Evolutionary conservation across 2,113 vertebrate species (phyloP).

Genomic region (Struthidea cinerea): DNA sequence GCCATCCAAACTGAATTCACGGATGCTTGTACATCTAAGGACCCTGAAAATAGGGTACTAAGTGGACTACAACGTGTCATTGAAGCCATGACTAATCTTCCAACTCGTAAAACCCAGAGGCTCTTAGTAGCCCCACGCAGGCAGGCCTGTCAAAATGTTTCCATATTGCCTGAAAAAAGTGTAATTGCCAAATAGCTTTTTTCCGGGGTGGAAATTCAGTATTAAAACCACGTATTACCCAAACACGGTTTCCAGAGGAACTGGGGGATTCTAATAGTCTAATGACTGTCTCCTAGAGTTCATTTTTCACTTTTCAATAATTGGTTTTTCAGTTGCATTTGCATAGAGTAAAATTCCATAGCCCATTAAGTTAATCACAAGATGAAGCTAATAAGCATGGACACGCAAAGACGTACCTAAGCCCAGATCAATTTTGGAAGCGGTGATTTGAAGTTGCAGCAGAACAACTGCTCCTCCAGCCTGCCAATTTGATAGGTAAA

Average conservation of each 20-base stretch:
- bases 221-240: slow-evolving; percentile 52
- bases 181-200: background rate
- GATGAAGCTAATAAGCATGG: slow-evolving; percentile 65
- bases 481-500: slow-evolving; percentile 27
- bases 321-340: slow-evolving; percentile 72
- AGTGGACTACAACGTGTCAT: background rate
- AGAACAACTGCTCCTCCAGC: background rate
- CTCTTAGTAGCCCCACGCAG: background rate
- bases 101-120: background rate
- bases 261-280: slow-evolving; percentile 58
- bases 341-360: slow-evolving; percentile 69
- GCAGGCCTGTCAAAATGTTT: slow-evolving; percentile 36
- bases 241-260: slow-evolving; percentile 55
- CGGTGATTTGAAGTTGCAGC: slow-evolving; percentile 50
- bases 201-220: background rate
- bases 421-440: slow-evolving; percentile 60
- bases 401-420: slow-evolving; percentile 55
- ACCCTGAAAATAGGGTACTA: background rate
- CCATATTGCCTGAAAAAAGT: background rate
- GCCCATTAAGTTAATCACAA: slow-evolving; percentile 73
- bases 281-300: slow-evolving; percentile 72
- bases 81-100: slow-evolving; percentile 7
- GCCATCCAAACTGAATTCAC: background rate
- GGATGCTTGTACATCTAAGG: background rate
- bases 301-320: slow-evolving; percentile 75